Conservation (phyloP, 2,888 invertebrate genomes). For the Dromius quadrimaculatus region DNA sequence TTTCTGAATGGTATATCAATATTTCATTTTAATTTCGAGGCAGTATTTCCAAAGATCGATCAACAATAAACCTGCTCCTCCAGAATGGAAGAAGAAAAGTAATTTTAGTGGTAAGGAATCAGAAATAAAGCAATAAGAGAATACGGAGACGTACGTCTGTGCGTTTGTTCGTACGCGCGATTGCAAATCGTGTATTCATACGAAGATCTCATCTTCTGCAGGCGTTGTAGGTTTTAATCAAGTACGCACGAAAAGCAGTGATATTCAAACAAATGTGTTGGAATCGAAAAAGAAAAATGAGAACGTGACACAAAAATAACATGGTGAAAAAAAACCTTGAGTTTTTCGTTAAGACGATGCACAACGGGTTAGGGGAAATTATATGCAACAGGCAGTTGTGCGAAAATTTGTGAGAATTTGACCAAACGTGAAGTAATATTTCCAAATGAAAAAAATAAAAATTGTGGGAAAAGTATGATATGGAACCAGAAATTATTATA, state of each 20-base stretch:
- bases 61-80: constrained; percentile 8
- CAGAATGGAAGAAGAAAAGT: constrained; percentile 25
- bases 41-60: constrained; percentile 17
- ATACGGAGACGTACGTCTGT: neutral
- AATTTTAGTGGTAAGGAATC: constrained; percentile 6
- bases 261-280: neutral
- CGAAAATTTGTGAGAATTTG: no score
- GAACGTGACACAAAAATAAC: no score
- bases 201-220: constrained; percentile 21
- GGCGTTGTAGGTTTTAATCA: constrained; percentile 16
- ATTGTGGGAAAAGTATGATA: no score
- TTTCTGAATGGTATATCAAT: constrained; percentile 9
- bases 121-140: constrained; percentile 11
- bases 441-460: no score
- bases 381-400: no score
- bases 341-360: no score
- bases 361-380: no score
- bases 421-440: no score
- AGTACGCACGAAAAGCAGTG: constrained; percentile 2
- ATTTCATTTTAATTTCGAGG: constrained; percentile 32
- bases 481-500: no score
- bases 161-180: constrained; percentile 12
- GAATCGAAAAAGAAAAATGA: no score
- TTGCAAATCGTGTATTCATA: constrained; percentile 31
- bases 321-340: no score